Evolutionary conservation across 2,797 vertebrate genomes (phyloP).

Genomic region (Rhinoraja longicauda): DNA sequence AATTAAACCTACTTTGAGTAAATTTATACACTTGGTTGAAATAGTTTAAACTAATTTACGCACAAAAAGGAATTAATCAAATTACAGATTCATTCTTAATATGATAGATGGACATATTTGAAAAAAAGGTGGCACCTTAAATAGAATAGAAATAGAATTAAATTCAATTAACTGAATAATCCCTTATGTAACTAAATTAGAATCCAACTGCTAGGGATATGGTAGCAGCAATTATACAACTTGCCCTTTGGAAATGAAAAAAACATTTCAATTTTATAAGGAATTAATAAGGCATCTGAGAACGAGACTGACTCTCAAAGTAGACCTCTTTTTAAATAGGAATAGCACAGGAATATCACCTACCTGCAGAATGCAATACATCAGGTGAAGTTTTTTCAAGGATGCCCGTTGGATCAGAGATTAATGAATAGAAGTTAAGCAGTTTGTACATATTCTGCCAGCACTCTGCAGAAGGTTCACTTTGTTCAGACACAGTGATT

Average conservation of each 20-base stretch:
- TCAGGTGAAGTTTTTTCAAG: constrained; percentile 86
- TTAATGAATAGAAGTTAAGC: constrained; percentile 96
- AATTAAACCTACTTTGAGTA: neutral
- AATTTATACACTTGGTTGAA: neutral
- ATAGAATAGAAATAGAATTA: no score
- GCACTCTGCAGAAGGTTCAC: constrained; percentile 93
- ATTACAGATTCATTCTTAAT: neutral
- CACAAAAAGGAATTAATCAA: neutral
- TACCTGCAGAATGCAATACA: constrained; percentile 65
- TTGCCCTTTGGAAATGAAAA: neutral
- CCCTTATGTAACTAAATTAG: neutral
- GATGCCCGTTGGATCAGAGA: constrained; percentile 94
- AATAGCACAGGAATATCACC: constrained; percentile 25
- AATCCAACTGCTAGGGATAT: neutral
- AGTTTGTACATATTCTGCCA: constrained; percentile 99
- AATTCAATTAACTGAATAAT: neutral
- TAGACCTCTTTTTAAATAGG: neutral
- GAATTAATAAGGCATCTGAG: neutral
- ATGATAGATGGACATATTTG: neutral
- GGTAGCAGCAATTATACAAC: neutral
- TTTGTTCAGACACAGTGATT: constrained; percentile 95
- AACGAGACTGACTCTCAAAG: neutral
- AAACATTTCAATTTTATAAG: neutral
- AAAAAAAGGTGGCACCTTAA: neutral
- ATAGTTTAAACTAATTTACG: neutral